Evolutionary conservation across 2,888 invertebrate genomes (phyloP).

Genomic region (Horisme vitalbata): DNA sequence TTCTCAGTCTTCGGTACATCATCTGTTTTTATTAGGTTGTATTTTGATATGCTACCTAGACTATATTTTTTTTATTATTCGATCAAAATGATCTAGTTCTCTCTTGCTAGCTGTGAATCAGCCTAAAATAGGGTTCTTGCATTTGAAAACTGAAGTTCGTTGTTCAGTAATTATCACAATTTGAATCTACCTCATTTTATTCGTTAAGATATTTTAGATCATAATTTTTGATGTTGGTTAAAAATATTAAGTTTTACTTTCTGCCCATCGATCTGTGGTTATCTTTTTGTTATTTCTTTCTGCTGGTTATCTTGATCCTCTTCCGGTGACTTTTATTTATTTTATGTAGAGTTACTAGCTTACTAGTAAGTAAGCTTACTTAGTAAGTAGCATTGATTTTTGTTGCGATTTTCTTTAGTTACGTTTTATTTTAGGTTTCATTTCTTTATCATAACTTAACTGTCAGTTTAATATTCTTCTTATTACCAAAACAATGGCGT

Average conservation of each 20-base stretch:
- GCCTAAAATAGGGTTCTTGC: not conserved
- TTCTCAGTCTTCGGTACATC: no score
- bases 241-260: conserved; percentile 32
- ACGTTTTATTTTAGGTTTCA: not conserved
- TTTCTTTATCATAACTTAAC: conserved; percentile 1
- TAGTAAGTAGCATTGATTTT: not conserved
- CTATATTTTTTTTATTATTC: no score
- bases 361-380: no score
- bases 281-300: conserved; percentile 8
- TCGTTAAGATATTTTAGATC: conserved; percentile 71
- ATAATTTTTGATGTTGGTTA: conserved; percentile 56
- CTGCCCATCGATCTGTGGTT: conserved; percentile 37
- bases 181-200: conserved; percentile 80
- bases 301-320: conserved; percentile 3
- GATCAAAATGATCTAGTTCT: conserved; percentile 9
- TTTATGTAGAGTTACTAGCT: conserved; percentile 2
- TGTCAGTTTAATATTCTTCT: no score
- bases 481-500: no score
- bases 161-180: conserved; percentile 76
- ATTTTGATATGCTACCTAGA: no score
- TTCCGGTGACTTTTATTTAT: conserved; percentile 6
- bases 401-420: not conserved
- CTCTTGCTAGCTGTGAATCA: conserved; percentile 13
- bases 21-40: no score
- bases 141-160: conserved; percentile 40